Conservation (phyloP, 2,113 vertebrate species). For the Dascyllus trimaculatus region DNA sequence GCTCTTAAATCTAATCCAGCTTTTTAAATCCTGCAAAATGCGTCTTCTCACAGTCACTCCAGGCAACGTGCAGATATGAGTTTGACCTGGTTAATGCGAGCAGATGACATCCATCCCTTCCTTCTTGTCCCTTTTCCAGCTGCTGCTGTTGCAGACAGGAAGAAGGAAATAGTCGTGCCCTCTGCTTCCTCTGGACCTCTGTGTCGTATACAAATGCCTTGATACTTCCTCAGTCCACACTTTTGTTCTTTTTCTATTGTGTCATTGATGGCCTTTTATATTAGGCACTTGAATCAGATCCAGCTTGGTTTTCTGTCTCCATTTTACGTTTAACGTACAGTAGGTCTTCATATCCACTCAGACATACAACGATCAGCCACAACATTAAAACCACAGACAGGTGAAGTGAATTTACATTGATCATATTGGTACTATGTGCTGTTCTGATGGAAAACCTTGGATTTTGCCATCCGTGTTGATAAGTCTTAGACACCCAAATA, state of each 20-base stretch:
- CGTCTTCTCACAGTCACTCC: too few relatives aligned
- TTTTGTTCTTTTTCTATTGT: constrained; percentile 31
- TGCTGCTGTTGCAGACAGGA: constrained; percentile 49
- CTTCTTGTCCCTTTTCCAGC: constrained; percentile 26
- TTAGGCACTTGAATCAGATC: neutral
- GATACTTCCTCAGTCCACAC: constrained; percentile 38
- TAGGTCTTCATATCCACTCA: too few relatives aligned
- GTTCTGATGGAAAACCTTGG: too few relatives aligned
- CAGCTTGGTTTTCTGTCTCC: neutral
- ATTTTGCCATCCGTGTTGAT: too few relatives aligned
- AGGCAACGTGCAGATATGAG: constrained; percentile 43
- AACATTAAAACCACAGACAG: too few relatives aligned
- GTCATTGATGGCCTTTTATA: constrained; percentile 5
- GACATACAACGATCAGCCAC: too few relatives aligned
- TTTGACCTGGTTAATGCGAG: constrained; percentile 70
- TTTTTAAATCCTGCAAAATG: neutral
- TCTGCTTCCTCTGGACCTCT: constrained; percentile 52
- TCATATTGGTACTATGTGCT: too few relatives aligned
- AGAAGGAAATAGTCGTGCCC: constrained; percentile 63
- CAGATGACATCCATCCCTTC: constrained; percentile 47
- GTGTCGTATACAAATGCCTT: constrained; percentile 27
- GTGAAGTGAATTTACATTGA: too few relatives aligned
- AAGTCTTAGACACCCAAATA: too few relatives aligned
- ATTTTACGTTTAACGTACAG: too few relatives aligned
- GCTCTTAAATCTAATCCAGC: neutral